phyloP scores from a whole-genome alignment of 2,113 vertebrate species.

The Atlantisia rogersi region DNA sequence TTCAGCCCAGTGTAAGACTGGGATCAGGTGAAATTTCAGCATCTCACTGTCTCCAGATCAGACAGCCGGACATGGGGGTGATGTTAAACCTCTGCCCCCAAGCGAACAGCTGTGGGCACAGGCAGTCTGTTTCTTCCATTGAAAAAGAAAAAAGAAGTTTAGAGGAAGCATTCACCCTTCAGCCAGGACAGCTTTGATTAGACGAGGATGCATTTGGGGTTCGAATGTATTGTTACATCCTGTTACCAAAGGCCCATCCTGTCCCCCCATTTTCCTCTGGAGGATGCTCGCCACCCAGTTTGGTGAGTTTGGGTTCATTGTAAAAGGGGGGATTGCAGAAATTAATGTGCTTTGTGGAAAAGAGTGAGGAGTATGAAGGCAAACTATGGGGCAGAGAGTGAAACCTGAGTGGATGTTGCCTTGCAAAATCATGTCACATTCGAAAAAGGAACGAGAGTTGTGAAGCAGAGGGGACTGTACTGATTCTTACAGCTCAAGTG shows the following conservation, averaged over 20 bases:
- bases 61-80: fast-evolving
- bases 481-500: background rate
- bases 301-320: background rate
- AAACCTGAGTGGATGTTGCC: background rate
- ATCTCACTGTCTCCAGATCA: fast-evolving
- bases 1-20: background rate
- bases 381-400: background rate
- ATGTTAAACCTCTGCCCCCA: background rate
- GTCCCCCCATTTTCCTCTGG: background rate
- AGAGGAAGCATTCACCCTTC: background rate
- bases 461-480: background rate
- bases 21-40: background rate
- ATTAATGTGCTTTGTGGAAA: background rate
- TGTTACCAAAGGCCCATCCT: fast-evolving
- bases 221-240: background rate
- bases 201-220: background rate
- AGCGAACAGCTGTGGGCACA: background rate
- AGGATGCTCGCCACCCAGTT: background rate
- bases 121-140: background rate
- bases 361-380: background rate
- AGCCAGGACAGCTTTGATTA: background rate
- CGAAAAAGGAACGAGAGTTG: fast-evolving
- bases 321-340: background rate
- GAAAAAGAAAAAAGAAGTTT: background rate
- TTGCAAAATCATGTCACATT: background rate